Conservation (phyloP, 2,888 invertebrate genomes). For the Dasysyrphus albostriatus region DNA sequence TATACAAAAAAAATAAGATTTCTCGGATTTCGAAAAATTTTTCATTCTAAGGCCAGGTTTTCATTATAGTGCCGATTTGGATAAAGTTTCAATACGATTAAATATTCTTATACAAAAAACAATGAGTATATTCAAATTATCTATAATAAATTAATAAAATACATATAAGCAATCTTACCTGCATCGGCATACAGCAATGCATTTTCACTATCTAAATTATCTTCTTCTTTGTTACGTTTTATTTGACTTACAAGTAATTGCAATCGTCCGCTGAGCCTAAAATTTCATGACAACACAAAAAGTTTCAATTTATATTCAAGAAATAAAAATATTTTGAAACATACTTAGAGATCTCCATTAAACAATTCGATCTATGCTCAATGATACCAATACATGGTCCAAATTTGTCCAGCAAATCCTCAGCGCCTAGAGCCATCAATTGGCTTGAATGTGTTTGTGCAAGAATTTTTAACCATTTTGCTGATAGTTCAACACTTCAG, state of each 20-base stretch:
- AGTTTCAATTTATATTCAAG: background rate
- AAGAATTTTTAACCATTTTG: constrained; percentile 81
- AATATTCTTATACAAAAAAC: too few species aligned
- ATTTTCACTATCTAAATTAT: constrained; percentile 80
- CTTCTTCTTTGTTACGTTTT: constrained; percentile 80
- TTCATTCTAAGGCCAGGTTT: too few species aligned
- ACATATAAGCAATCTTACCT: constrained; percentile 77
- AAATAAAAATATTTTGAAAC: background rate
- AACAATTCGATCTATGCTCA: constrained; percentile 81
- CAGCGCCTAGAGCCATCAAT: constrained; percentile 82
- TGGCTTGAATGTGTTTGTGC: constrained; percentile 82
- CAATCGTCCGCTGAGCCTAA: constrained; percentile 82
- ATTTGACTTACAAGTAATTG: constrained; percentile 83
- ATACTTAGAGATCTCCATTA: constrained; percentile 82
- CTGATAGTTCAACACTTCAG: constrained; percentile 80
- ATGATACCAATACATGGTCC: constrained; percentile 83
- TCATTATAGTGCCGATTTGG: too few species aligned
- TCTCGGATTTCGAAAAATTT: too few species aligned
- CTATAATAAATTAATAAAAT: too few species aligned
- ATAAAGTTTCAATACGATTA: too few species aligned
- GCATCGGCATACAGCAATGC: constrained; percentile 81
- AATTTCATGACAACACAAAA: constrained; percentile 47
- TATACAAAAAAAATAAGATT: too few species aligned
- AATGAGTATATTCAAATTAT: too few species aligned
- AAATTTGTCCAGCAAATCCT: constrained; percentile 81